Percentiles rank a stretch among this genome's conserved stretches.
phyloP scores from a whole-genome alignment of 2,797 vertebrate species.

The Perodicticus potto region DNA sequence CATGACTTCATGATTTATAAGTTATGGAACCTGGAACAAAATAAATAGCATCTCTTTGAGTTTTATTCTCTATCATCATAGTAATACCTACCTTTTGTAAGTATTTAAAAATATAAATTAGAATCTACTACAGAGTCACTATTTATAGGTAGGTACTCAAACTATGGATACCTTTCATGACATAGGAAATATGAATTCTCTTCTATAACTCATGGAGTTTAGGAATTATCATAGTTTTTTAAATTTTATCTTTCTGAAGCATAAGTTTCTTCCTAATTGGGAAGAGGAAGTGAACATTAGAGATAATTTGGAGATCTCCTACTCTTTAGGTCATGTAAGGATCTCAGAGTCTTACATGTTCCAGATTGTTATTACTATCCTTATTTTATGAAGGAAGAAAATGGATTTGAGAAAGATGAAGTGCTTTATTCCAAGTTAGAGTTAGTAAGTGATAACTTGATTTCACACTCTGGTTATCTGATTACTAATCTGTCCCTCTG shows the following conservation, averaged over 20 bases:
- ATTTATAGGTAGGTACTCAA: neutral
- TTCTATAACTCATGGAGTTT: neutral
- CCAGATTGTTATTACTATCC: neutral
- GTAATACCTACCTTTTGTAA: slow-evolving; percentile 12
- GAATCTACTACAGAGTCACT: neutral
- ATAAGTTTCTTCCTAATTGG: neutral
- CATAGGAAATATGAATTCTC: slow-evolving; percentile 7
- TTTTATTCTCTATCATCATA: slow-evolving; percentile 32
- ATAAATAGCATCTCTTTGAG: slow-evolving; percentile 21
- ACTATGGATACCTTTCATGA: slow-evolving; percentile 15
- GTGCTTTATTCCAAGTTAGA: neutral
- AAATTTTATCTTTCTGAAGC: neutral
- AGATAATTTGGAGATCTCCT: neutral
- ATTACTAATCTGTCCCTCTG: neutral
- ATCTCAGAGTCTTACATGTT: neutral
- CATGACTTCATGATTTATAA: slow-evolving; percentile 51
- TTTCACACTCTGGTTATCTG: neutral
- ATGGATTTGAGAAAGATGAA: neutral
- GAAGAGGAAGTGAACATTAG: neutral
- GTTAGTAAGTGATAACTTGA: neutral
- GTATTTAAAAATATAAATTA: slow-evolving; percentile 54
- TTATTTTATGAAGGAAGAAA: slow-evolving; percentile 35
- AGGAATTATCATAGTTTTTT: neutral
- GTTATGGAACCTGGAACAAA: neutral
- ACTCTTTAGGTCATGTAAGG: neutral